Conservation (phyloP, 2,113 vertebrate species). For the Charina bottae region DNA sequence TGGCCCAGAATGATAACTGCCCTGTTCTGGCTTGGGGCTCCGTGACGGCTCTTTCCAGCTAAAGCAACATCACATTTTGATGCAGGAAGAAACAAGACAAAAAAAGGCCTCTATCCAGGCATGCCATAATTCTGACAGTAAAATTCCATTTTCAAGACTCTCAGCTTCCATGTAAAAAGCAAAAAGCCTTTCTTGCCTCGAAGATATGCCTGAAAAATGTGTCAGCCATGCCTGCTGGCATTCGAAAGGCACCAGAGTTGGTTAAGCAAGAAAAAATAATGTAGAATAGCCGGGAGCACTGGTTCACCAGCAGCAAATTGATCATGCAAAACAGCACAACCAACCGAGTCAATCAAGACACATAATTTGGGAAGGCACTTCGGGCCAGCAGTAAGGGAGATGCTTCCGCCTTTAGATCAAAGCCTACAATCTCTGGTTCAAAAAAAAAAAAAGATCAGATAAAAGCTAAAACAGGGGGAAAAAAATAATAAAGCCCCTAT, state of each 20-base stretch:
- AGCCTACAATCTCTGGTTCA: neutral
- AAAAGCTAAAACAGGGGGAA: too few relatives aligned
- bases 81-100: neutral
- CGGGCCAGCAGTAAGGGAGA: too few relatives aligned
- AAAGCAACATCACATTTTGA: neutral
- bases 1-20: neutral
- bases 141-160: neutral
- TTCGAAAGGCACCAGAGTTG: neutral
- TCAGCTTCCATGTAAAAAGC: neutral
- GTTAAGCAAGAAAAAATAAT: neutral
- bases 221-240: neutral
- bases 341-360: neutral
- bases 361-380: neutral
- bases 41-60: neutral
- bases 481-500: too few relatives aligned
- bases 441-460: too few relatives aligned
- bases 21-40: neutral
- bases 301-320: neutral
- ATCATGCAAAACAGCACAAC: neutral
- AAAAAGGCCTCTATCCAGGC: neutral
- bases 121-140: neutral
- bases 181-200: neutral
- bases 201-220: neutral
- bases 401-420: neutral
- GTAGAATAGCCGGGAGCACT: neutral